These are phyloP conservation scores for Corbicula japonica DNA, from an alignment of 2,888 invertebrate species.

Conservation along the genomic window DNA sequence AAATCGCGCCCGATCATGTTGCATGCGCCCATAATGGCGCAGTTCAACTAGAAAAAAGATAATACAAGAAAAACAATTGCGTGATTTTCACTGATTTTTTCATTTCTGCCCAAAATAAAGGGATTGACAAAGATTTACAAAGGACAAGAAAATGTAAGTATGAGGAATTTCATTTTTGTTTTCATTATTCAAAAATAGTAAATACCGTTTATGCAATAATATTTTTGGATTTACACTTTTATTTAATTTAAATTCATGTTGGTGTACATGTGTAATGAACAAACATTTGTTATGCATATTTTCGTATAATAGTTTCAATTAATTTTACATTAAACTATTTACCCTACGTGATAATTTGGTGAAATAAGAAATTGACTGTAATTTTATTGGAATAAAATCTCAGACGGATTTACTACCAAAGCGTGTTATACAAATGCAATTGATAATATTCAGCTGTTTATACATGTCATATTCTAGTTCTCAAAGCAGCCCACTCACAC, in stretches of 20 bases:
- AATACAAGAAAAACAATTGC: conserved; percentile 27
- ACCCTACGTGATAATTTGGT: conserved; percentile 17
- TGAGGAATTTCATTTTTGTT: conserved; percentile 15
- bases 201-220: no score
- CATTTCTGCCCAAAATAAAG: no score
- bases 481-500: no score
- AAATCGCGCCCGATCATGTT: conserved; percentile 24
- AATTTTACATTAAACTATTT: not conserved
- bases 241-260: no score
- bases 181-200: no score
- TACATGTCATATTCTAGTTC: no score
- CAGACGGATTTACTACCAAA: not conserved
- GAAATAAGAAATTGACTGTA: conserved; percentile 5
- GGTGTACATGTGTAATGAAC: no score
- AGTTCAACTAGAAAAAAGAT: conserved; percentile 16
- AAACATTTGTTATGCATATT: no score
- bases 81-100: conserved; percentile 9
- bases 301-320: no score
- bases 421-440: not conserved
- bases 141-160: not conserved
- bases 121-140: no score
- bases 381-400: conserved; percentile 2
- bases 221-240: no score
- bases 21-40: conserved; percentile 10
- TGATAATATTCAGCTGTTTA: conserved; percentile 9